Conservation (phyloP, 2,888 invertebrate genomes). For the Aproaerema taeniolella region DNA sequence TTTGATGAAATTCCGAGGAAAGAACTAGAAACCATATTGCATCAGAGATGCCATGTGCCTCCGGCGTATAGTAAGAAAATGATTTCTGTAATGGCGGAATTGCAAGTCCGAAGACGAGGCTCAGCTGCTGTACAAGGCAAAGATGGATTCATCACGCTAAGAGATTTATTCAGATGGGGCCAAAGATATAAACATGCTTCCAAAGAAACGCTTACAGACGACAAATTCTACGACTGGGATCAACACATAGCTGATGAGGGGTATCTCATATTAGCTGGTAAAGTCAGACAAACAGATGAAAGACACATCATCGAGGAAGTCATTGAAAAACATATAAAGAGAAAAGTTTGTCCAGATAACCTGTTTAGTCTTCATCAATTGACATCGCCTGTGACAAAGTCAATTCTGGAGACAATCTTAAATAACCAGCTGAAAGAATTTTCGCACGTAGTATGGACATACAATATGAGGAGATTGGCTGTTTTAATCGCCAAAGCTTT, state of each 20-base stretch:
- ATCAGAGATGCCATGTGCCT: conserved; percentile 92
- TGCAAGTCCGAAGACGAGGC: conserved; percentile 88
- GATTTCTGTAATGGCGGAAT: conserved; percentile 92
- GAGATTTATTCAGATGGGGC: conserved; percentile 98
- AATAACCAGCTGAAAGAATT: conserved; percentile 77
- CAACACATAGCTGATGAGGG: conserved; percentile 98
- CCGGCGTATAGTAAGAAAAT: conserved; percentile 92
- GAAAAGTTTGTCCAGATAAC: conserved; percentile 82
- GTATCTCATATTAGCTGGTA: conserved; percentile 94
- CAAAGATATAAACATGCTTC: conserved; percentile 90
- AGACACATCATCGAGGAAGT: conserved; percentile 87
- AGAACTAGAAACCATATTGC: conserved; percentile 93
- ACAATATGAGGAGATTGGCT: conserved; percentile 89
- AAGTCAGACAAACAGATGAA: conserved; percentile 92
- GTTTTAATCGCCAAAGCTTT: conserved; percentile 90
- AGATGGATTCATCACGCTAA: conserved; percentile 93
- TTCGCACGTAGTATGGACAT: conserved; percentile 95
- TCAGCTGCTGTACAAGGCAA: conserved; percentile 95
- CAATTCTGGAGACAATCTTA: conserved; percentile 82
- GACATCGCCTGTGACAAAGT: conserved; percentile 87
- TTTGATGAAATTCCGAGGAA: conserved; percentile 94
- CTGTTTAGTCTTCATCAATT: conserved; percentile 82
- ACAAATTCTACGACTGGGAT: conserved; percentile 94
- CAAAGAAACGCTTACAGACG: conserved; percentile 69
- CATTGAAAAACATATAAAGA: conserved; percentile 86